Evolutionary conservation across 2,797 vertebrate genomes (phyloP), one percentile per base, ranked within the genome.

Genomic region (Lithobates pipiens): DNA sequence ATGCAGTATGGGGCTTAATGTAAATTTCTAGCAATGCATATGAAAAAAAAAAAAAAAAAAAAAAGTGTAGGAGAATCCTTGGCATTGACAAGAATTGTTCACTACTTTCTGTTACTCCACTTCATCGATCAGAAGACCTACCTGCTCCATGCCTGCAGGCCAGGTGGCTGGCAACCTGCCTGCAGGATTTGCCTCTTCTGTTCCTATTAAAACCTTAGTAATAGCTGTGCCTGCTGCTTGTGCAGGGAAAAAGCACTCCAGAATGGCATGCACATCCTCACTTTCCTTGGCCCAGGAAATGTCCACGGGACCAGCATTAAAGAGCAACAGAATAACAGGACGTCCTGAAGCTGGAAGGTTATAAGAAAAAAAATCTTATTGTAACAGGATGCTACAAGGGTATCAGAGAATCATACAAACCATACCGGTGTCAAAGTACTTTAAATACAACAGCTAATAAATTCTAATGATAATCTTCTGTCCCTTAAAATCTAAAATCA

Each of bases 211-310:
- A 7, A 89, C 85, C 74, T 57, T 90, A 88, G 89, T 72, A 0
- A 93, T 77, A 27, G 93, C 92, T 0, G 92, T 83, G n/a, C 93
- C 93, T 0, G 91, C 6, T 16, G 91, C 88, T 82, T 93, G 91
- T 23, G 91, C 93, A 0, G 93, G 92, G 76, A 92, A 92, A 88
- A 92, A 93, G 78, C 92, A 93, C 0, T 89, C 90, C 72, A 93
- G 63, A 83, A 93, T 92, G 77, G 91, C 91, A 2, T 91, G 89
- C 81, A 93, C 91, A 0, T 86, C 80, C 0, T 82, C 75, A 0
- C 91, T 86, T 0, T 15, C 74, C 83, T 92, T 90, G 0, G 92
- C 92, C 93, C 93, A 93, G 88, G 91, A 85, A 85, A 93, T 86
- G 0, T 93, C 91, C 82, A 93, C 82, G 0, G 93, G 93, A 29